Percentiles rank a stretch among this genome's conserved stretches.
phyloP scores from a whole-genome alignment of 1,140 invertebrate genomes.

The Leguminivora glycinivorella region DNA sequence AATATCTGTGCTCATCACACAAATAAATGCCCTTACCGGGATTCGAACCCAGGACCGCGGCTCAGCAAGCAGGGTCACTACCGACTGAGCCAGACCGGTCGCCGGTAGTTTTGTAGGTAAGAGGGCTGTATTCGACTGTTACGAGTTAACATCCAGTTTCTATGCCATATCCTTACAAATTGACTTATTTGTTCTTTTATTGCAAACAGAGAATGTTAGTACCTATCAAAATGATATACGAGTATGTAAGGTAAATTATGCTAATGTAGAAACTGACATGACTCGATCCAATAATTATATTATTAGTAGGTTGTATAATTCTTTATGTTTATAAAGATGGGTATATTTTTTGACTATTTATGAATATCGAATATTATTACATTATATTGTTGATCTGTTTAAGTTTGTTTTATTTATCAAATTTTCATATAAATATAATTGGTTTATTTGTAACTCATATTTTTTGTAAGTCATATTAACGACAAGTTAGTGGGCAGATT shows the following conservation, averaged over 20 bases:
- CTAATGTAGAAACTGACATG: background rate
- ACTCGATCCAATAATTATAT: background rate
- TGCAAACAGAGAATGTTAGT: too few relatives aligned
- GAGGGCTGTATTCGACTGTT: too few relatives aligned
- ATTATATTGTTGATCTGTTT: conserved; percentile 66
- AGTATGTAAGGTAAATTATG: conserved; percentile 6
- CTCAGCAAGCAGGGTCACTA: too few relatives aligned
- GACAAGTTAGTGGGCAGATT: too few relatives aligned
- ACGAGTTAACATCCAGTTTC: background rate
- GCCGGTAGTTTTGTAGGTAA: too few relatives aligned
- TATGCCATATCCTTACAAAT: background rate
- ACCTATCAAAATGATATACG: too few relatives aligned
- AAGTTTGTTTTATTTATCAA: conserved; percentile 52
- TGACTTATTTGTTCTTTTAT: background rate
- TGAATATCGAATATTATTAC: conserved; percentile 50
- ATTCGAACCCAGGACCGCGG: too few relatives aligned
- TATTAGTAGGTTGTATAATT: conserved; percentile 27
- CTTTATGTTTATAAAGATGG: conserved; percentile 37
- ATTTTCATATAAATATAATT: background rate
- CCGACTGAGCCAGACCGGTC: too few relatives aligned
- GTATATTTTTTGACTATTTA: conserved; percentile 71
- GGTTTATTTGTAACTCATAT: too few relatives aligned
- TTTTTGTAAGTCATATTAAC: too few relatives aligned
- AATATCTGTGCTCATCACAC: too few relatives aligned
- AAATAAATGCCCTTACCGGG: too few relatives aligned